A percentile compares a stretch with the other conserved stretches of the same genome.
Conservation (phyloP, 1,140 invertebrate species). For the Eupristina koningsbergeri region DNA sequence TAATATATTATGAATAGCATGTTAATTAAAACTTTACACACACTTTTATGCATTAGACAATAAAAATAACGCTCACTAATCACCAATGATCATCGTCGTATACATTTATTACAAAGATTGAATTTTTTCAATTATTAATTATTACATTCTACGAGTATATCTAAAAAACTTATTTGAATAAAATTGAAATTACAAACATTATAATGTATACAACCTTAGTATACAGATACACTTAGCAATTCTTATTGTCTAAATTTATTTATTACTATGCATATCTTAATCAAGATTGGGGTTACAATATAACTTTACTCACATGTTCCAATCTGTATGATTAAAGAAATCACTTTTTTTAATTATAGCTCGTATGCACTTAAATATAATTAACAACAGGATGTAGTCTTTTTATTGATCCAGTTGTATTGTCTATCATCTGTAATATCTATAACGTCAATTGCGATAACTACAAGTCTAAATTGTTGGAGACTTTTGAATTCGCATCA, state of each 20-base stretch:
- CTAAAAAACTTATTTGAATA: too few species aligned
- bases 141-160: too few species aligned
- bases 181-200: too few species aligned
- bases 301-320: background rate
- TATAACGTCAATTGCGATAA: background rate
- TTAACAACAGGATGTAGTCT: background rate
- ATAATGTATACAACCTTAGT: too few species aligned
- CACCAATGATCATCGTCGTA: too few species aligned
- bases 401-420: background rate
- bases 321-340: background rate
- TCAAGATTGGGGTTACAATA: background rate
- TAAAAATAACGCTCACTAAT: too few species aligned
- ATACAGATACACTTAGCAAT: background rate
- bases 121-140: too few species aligned
- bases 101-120: too few species aligned
- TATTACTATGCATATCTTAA: background rate
- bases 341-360: background rate
- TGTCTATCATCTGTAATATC: background rate
- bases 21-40: too few species aligned
- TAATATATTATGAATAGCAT: too few species aligned
- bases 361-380: background rate
- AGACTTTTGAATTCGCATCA: background rate
- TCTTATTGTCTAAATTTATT: background rate
- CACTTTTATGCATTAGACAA: too few species aligned
- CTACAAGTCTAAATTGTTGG: background rate